Percentiles rank a stretch among this genome's conserved stretches.
These are phyloP conservation scores for Eupithecia subumbrata DNA, from an alignment of 2,888 invertebrate species.

Conservation along the genomic window DNA sequence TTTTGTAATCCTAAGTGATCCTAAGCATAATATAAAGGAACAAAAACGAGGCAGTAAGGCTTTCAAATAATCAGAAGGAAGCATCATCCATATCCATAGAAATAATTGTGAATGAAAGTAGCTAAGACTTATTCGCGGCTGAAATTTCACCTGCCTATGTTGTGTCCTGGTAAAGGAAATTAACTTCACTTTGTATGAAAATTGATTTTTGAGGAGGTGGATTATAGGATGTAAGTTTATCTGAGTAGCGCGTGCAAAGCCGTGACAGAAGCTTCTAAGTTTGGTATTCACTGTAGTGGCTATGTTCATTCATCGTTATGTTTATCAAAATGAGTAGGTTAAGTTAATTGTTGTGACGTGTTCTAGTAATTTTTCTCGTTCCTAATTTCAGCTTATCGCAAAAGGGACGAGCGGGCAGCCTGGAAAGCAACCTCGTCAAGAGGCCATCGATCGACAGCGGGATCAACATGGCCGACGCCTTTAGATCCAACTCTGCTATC, in stretches of 20 bases:
- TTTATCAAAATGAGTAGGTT: neutral
- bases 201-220: too few species aligned
- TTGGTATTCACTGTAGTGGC: too few species aligned
- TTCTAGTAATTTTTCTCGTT: neutral
- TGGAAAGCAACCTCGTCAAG: slow-evolving; percentile 85
- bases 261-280: too few species aligned
- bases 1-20: neutral
- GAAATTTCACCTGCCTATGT: too few species aligned
- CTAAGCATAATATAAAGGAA: neutral
- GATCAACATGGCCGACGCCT: slow-evolving; percentile 87
- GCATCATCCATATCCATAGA: too few species aligned
- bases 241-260: too few species aligned
- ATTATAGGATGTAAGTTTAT: neutral
- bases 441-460: slow-evolving; percentile 91
- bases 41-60: too few species aligned
- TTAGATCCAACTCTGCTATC: slow-evolving; percentile 76
- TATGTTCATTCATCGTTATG: neutral
- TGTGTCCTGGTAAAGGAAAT: too few species aligned
- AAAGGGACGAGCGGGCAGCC: slow-evolving; percentile 73
- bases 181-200: neutral
- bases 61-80: too few species aligned
- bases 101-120: too few species aligned
- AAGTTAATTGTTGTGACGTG: neutral
- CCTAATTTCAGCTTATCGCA: slow-evolving; percentile 74
- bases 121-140: too few species aligned